Evolutionary conservation across 2,888 invertebrate species (phyloP).

Genomic region (Anoncus sp.): DNA sequence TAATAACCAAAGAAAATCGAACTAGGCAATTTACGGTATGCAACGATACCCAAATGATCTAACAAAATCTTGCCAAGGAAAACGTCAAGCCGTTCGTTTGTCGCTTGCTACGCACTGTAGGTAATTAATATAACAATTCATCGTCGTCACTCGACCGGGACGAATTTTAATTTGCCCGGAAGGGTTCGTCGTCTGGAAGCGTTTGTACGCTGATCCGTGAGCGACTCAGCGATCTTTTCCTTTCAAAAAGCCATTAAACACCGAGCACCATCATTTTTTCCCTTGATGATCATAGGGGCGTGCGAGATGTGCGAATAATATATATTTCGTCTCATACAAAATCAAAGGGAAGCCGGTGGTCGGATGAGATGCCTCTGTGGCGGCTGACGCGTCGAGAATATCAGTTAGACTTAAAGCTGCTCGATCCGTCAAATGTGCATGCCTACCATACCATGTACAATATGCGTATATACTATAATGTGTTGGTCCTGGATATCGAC

Average conservation of each 20-base stretch:
- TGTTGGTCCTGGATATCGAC: slow-evolving; percentile 43
- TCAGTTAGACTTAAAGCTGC: slow-evolving; percentile 81
- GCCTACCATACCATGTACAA: slow-evolving; percentile 23
- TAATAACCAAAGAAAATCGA: slow-evolving; percentile 36
- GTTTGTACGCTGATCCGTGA: slow-evolving; percentile 18
- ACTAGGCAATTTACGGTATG: slow-evolving; percentile 8
- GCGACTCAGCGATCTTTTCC: slow-evolving; percentile 62
- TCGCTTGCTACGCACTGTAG: slow-evolving; percentile 1
- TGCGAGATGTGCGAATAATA: slow-evolving; percentile 75
- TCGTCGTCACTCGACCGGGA: slow-evolving; percentile 50
- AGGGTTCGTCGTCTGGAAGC: slow-evolving; percentile 30
- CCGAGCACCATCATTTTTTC: slow-evolving; percentile 64
- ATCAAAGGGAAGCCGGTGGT: slow-evolving; percentile 81
- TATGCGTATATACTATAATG: slow-evolving; percentile 11
- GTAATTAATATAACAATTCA: slow-evolving; percentile 62
- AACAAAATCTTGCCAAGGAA: slow-evolving; percentile 17
- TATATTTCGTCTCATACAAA: slow-evolving; percentile 76
- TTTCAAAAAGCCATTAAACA: slow-evolving; percentile 81
- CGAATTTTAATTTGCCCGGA: slow-evolving; percentile 54
- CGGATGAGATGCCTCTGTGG: slow-evolving; percentile 54
- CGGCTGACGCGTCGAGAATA: slow-evolving; percentile 71
- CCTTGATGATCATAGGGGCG: slow-evolving; percentile 77
- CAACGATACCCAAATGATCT: slow-evolving; percentile 1
- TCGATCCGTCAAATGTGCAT: slow-evolving; percentile 79
- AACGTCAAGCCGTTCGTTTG: slow-evolving; percentile 28